These are phyloP conservation scores for Rallus crepitans DNA, from an alignment of 2,797 vertebrate species.

Conservation along the genomic window DNA sequence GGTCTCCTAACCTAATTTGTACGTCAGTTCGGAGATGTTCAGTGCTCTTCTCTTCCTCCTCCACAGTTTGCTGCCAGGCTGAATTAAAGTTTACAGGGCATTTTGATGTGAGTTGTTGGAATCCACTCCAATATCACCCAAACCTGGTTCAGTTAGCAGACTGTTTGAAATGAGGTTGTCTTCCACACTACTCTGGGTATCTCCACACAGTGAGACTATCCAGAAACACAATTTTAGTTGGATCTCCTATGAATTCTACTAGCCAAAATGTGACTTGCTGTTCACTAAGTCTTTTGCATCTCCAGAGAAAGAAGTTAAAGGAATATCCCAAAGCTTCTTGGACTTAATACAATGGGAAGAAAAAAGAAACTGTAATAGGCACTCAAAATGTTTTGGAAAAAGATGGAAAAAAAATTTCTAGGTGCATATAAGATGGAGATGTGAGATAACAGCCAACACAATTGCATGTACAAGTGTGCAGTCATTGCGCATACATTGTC, in stretches of 20 bases:
- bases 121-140: not conserved
- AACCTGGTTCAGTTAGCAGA: not conserved
- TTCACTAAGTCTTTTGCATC: rapidly evolving
- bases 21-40: not conserved
- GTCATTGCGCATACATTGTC: not conserved
- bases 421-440: not conserved
- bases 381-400: not conserved
- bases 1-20: not conserved
- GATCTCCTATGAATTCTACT: not conserved
- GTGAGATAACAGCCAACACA: not conserved
- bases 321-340: not conserved
- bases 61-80: not conserved
- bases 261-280: not conserved
- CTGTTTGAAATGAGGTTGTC: not conserved
- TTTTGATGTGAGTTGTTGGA: not conserved
- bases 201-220: not conserved
- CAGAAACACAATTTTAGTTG: not conserved
- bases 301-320: not conserved
- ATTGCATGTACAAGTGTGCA: not conserved
- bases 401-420: not conserved
- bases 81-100: not conserved
- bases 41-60: not conserved
- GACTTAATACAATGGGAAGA: not conserved
- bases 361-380: not conserved
- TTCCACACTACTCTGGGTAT: not conserved